phyloP scores from a whole-genome alignment of 2,888 invertebrate genomes.

The Elysia crispata region DNA sequence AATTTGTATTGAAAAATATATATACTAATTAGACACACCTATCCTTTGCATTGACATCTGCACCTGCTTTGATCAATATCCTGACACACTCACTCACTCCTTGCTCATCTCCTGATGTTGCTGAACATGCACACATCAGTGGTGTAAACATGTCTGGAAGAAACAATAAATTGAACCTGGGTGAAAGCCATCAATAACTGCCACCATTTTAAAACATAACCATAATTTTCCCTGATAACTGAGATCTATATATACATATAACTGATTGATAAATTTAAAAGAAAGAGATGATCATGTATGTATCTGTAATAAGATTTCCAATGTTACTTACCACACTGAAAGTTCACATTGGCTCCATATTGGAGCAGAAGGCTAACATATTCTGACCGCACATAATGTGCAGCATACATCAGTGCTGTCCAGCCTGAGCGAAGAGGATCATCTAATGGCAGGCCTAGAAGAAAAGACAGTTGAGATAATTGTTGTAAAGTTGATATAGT shows the following conservation, averaged over 20 bases:
- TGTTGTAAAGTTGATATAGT: no score
- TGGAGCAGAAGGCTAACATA: conserved; percentile 74
- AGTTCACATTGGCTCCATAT: conserved; percentile 77
- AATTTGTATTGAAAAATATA: no score
- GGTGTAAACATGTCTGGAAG: conserved; percentile 77
- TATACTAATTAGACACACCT: conserved; percentile 66
- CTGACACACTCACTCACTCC: conserved; percentile 73
- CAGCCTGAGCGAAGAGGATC: conserved; percentile 67
- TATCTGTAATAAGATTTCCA: not conserved
- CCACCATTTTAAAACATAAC: no score
- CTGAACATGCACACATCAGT: conserved; percentile 78
- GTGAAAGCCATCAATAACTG: no score
- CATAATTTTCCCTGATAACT: no score
- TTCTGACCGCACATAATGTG: conserved; percentile 61
- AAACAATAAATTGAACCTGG: conserved; percentile 23
- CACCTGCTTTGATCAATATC: conserved; percentile 62
- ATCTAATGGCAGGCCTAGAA: conserved; percentile 63
- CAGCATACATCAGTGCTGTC: conserved; percentile 73
- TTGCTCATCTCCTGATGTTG: conserved; percentile 69
- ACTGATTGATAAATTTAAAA: not conserved
- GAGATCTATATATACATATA: no score
- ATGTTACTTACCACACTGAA: conserved; percentile 73
- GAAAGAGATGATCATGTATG: not conserved
- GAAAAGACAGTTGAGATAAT: no score
- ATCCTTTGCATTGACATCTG: conserved; percentile 66